A percentile compares a stretch with the other conserved stretches of the same genome.
These are phyloP conservation scores for Amblyopsis hoosieri DNA, from an alignment of 2,797 vertebrate genomes.

Conservation along the genomic window DNA sequence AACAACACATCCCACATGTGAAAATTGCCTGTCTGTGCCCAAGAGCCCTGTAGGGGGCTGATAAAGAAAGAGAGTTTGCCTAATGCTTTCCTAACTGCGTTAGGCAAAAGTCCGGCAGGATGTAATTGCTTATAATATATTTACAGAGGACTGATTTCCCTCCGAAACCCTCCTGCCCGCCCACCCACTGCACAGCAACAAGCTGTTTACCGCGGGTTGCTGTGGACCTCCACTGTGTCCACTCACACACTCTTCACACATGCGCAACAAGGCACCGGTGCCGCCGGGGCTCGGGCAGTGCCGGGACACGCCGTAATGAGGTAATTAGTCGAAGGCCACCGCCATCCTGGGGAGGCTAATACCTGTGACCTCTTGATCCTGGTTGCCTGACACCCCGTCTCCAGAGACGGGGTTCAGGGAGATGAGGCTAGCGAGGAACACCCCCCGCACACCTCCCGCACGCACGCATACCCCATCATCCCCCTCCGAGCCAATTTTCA, in stretches of 20 bases:
- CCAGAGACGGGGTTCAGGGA: conserved; percentile 55
- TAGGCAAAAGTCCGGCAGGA: conserved; percentile 75
- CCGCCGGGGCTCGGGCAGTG: conserved; percentile 55
- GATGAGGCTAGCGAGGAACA: conserved; percentile 37
- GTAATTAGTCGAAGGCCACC: conserved; percentile 79
- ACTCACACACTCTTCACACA: conserved; percentile 53
- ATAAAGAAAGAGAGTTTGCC: conserved; percentile 76
- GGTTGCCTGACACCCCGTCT: conserved; percentile 69
- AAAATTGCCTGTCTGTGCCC: conserved; percentile 66
- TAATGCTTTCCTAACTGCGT: conserved; percentile 72
- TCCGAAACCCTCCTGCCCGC: conserved; percentile 15
- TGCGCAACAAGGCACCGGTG: conserved; percentile 49
- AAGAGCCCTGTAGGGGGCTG: conserved; percentile 53
- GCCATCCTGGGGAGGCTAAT: conserved; percentile 74
- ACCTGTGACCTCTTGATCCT: conserved; percentile 78
- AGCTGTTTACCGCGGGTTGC: conserved; percentile 53
- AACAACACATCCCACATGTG: conserved; percentile 46
- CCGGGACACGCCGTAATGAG: conserved; percentile 75
- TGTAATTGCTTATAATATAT: conserved; percentile 78
- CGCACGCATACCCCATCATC: conserved; percentile 12
- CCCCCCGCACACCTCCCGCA: conserved; percentile 23
- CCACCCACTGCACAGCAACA: conserved; percentile 55
- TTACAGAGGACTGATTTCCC: conserved; percentile 74
- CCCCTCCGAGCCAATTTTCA: conserved; percentile 32
- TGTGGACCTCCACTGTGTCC: conserved; percentile 43